Percentiles rank a stretch among this genome's conserved stretches.
Conservation (phyloP, 2,888 invertebrate genomes). For the Eustalomyia histrio region DNA sequence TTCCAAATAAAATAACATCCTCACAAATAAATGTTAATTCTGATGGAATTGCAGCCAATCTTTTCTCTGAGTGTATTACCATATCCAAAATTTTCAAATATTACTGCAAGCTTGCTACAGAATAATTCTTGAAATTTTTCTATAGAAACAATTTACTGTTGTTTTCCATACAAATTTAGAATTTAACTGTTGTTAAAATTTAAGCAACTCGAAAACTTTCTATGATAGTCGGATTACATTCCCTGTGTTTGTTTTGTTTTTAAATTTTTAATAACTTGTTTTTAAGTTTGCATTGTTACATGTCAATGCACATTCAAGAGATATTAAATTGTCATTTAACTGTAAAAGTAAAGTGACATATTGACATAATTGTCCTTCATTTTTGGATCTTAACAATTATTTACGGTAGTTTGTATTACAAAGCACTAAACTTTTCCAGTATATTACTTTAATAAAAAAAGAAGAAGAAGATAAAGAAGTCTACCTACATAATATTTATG, state of each 20-base stretch:
- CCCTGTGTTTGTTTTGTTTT: neutral
- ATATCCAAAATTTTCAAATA: too few species aligned
- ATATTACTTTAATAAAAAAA: neutral
- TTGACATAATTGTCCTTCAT: conserved; percentile 42
- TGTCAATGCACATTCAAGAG: neutral
- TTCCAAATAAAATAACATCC: too few species aligned
- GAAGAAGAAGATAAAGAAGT: neutral
- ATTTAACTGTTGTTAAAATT: too few species aligned
- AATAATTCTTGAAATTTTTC: too few species aligned
- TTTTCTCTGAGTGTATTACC: too few species aligned
- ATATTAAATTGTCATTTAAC: conserved; percentile 2
- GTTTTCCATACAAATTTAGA: too few species aligned
- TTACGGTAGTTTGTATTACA: conserved; percentile 13
- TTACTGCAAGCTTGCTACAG: too few species aligned
- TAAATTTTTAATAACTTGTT: neutral
- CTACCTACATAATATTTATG: too few species aligned
- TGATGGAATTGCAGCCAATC: too few species aligned
- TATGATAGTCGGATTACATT: neutral
- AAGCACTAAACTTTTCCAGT: neutral
- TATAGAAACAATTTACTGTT: too few species aligned
- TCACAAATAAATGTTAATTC: too few species aligned
- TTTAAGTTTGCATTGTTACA: neutral
- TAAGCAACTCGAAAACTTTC: too few species aligned
- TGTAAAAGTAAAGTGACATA: conserved; percentile 10
- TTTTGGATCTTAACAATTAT: conserved; percentile 1